Base-by-base conservation (phyloP, 2,113 vertebrate genomes). In the Callionymus lyra region DNA sequence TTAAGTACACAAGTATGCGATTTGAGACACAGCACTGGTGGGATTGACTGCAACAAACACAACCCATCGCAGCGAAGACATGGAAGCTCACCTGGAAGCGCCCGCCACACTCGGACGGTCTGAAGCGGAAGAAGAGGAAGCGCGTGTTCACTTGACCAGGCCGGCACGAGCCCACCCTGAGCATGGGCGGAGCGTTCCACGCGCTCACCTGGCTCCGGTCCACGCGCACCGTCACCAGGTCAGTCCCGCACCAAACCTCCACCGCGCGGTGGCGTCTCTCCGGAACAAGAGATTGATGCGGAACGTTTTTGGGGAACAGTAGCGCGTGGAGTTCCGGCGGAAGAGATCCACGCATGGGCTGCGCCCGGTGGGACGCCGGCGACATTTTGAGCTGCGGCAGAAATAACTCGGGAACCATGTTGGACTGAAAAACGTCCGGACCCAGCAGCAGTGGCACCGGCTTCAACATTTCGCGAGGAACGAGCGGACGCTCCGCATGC, bases 101-200 rank as follows among this genome's bases (percentile, higher is more conserved):
- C 9, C 33, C 44, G 1, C 10, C 41, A 15, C 72, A 76, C 13
- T 61, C 56, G 0, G 31, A 31, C 31, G 68, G 35, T 10, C 38
- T 2, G 31, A 12, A 38, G n/a, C 53, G 46, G 47, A 76, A 72
- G 3, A 47, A 58, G 2, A 76, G 38, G 31, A 36, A 69, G 8
- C 42, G 47, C 1, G 38, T 11, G 16, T 9, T 37, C 6, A 52
- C 10, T 0, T 2, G 34, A 47, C 27, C 60, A 12, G 48, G 43
- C 2, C 2, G 3, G 34, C 72, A 76, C 2, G 55, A 47, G 6
- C 68, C 55, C n/a, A 72, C 43, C 1, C 47, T 12, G 33, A 61
- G 61, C 31, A 21, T 18, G n/a, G 40, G 14, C 0, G 65, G 52
- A 0, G 2, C 6, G 2, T n/a, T 44, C 68, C 68, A 59, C 0